Conservation (phyloP, 2,113 vertebrate genomes). For the Rhea americana region DNA sequence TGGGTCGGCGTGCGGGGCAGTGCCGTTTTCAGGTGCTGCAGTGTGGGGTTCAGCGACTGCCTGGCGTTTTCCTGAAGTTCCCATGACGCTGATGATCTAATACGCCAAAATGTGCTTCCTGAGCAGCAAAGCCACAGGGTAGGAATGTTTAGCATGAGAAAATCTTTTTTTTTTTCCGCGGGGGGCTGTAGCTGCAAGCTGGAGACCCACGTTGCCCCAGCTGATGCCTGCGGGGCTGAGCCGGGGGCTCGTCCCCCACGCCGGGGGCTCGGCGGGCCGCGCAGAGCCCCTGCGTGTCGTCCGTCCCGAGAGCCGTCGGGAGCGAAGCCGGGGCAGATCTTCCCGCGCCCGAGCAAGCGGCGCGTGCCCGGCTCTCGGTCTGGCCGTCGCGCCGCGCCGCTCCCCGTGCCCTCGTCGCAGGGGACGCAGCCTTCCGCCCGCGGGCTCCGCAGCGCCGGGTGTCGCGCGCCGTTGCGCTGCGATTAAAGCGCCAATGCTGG, state of each 20-base stretch:
- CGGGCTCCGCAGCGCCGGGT: neutral
- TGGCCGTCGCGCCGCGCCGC: too few relatives aligned
- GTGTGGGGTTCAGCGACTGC: neutral
- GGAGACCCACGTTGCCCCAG: fast-evolving
- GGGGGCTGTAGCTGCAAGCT: too few relatives aligned
- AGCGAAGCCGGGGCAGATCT: neutral
- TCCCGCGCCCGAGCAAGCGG: neutral
- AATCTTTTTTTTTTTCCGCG: neutral
- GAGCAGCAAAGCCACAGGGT: neutral
- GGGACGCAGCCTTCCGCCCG: neutral
- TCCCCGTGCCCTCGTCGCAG: too few relatives aligned
- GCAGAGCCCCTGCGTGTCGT: too few relatives aligned
- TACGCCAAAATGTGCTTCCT: neutral
- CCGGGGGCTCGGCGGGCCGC: fast-evolving
- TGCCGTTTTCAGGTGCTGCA: neutral
- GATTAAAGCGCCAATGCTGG: neutral
- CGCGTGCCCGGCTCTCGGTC: too few relatives aligned
- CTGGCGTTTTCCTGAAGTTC: neutral
- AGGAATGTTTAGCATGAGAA: neutral
- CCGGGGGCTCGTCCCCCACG: fast-evolving
- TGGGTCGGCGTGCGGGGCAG: neutral
- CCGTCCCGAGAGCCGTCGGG: too few relatives aligned
- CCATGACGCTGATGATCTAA: fast-evolving
- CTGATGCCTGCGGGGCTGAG: too few relatives aligned
- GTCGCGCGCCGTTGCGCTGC: neutral